Conservation (phyloP, 2,888 invertebrate genomes). For the Trichopoda pennipes region DNA sequence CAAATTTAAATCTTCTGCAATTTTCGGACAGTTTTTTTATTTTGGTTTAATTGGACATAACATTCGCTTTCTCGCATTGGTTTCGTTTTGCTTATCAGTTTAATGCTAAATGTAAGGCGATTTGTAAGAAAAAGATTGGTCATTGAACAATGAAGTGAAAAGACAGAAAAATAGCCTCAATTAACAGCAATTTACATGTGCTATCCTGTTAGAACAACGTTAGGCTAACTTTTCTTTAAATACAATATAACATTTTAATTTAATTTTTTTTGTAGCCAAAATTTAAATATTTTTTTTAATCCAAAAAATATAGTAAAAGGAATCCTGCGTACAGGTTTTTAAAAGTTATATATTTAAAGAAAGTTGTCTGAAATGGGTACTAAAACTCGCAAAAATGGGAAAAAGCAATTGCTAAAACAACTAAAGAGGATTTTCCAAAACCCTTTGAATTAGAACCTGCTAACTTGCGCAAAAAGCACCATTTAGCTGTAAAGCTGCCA, state of each 20-base stretch:
- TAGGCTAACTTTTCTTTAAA: no score
- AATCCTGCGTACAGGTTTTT: background rate
- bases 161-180: no score
- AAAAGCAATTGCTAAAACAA: background rate
- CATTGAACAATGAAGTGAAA: no score
- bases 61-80: no score
- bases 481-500: constrained; percentile 32
- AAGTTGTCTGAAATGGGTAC: constrained; percentile 8
- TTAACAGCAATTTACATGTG: no score
- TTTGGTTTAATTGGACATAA: no score
- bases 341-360: background rate
- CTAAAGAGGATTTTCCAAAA: constrained; percentile 36
- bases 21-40: no score
- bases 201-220: background rate
- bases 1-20: no score
- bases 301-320: background rate
- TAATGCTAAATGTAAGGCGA: no score
- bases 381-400: constrained; percentile 14
- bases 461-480: background rate
- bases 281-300: constrained; percentile 8
- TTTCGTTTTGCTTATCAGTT: no score
- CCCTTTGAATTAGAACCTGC: constrained; percentile 46
- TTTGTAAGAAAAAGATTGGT: no score
- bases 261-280: constrained; percentile 26
- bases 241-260: background rate